Evolutionary conservation across 2,888 invertebrate genomes (phyloP), one percentile per base, ranked within the genome.

Genomic region (Brachylomia viminalis): DNA sequence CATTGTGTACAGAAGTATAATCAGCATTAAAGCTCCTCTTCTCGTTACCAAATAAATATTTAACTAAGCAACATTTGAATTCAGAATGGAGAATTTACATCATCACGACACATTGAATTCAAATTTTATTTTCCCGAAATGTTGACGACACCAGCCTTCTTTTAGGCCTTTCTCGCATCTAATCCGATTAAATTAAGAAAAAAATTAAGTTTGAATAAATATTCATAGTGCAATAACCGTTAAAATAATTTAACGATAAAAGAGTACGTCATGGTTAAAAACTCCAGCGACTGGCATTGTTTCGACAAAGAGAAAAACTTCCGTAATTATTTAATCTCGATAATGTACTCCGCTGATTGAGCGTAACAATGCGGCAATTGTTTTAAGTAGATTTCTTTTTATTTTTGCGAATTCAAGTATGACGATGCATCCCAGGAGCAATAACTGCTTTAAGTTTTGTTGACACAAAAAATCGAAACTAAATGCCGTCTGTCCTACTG

Each of bases 211-310:
- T 66, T 66, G 72, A 72, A 83, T 87, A 86, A 82, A 87, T 87
- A 87, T 87, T 82, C 84, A 87, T 78, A 65, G 61, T 66, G 83
- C 65, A 77, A 88, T 87, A 87, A 83, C 71, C 77, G 82, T 86
- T 81, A 82, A 81, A 78, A 85, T 82, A 84, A 85, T 86, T 85
- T 82, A 75, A 74, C 84, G 61, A 83, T 83, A 80, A 80, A 69
- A 61, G 72, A 68, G 71, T 80, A 85, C 71, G 79, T 73, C 69
- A 66, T 83, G 80, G 76, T 77, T 80, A 77, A 78, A 83, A 76
- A 72, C 73, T 77, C 72, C 83, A 68, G 70, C 81, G 67, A 61
- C 56, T 72, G 75, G 67, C 82, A 88, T 89, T 89, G 89, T 89
- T 75, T 77, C 72, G 74, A 67, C 62, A 75, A 79, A 54, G 30